Percentiles rank a stretch among this genome's conserved stretches.
These are phyloP conservation scores for Cliona cf. orientalis DNA, from an alignment of 37 sponge, comb jelly and placozoan genomes.

Conservation along the genomic window DNA sequence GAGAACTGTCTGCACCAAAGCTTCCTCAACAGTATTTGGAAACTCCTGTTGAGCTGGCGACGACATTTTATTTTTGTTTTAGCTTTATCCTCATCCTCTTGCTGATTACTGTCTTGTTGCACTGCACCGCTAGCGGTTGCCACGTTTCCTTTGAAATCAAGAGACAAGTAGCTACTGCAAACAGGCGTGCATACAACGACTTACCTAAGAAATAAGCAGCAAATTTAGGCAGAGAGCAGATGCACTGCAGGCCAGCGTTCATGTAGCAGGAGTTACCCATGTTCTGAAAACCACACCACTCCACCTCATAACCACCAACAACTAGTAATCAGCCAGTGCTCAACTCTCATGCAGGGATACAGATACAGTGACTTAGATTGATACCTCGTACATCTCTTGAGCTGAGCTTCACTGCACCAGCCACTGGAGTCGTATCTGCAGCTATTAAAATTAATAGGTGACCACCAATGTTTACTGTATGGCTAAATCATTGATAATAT, in stretches of 20 bases:
- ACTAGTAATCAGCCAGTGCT: background rate
- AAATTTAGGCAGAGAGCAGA: constrained; percentile 9
- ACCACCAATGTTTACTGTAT: too few relatives aligned
- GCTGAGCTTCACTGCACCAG: background rate
- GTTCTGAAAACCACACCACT: constrained; percentile 69
- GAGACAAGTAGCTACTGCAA: background rate
- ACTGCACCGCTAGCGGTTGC: too few relatives aligned
- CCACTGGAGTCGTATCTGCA: background rate
- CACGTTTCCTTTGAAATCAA: background rate
- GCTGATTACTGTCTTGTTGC: too few relatives aligned
- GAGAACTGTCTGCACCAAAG: constrained; percentile 74
- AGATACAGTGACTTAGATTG: background rate
- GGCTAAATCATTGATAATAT: too few relatives aligned
- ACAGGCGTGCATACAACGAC: background rate
- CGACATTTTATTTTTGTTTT: too few relatives aligned
- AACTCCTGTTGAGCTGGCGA: constrained; percentile 26
- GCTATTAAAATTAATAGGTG: too few relatives aligned
- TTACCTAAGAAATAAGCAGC: constrained; percentile 40
- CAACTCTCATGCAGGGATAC: background rate
- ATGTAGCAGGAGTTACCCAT: constrained; percentile 72
- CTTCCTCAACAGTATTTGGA: constrained; percentile 53
- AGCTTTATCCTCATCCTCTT: too few relatives aligned
- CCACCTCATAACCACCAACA: too few relatives aligned
- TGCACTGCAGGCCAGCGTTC: constrained; percentile 73
- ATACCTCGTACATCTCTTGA: background rate